Evolutionary conservation across 2,888 invertebrate genomes (phyloP).

Genomic region (Eurois occulta): DNA sequence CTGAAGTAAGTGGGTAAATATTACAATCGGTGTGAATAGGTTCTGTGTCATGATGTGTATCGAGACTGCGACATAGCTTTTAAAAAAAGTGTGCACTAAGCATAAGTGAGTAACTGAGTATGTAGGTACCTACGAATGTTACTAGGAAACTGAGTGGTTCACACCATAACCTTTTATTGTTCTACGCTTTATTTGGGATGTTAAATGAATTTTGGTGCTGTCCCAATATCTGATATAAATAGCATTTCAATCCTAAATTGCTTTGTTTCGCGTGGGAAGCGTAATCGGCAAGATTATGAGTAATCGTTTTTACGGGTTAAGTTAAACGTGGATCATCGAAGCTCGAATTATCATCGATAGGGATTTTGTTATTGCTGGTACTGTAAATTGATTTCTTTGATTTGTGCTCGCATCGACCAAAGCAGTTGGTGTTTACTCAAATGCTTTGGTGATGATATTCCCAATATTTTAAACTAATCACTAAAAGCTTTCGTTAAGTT

Average conservation of each 20-base stretch:
- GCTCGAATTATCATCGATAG: neutral
- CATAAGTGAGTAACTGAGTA: neutral
- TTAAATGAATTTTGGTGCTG: neutral
- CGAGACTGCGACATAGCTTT: constrained; percentile 31
- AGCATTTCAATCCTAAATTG: constrained; percentile 6
- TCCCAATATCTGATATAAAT: neutral
- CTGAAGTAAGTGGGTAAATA: constrained; percentile 51
- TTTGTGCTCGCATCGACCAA: constrained; percentile 13
- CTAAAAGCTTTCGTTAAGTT: neutral
- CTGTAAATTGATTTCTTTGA: constrained; percentile 19
- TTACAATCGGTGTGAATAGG: constrained; percentile 58
- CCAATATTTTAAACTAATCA: constrained; percentile 14
- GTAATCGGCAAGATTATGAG: constrained; percentile 19
- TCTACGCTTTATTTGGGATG: neutral
- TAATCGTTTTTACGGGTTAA: constrained; percentile 1
- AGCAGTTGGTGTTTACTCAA: constrained; percentile 4
- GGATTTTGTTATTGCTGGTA: constrained; percentile 1
- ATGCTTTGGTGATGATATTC: constrained; percentile 8
- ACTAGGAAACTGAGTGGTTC: constrained; percentile 21
- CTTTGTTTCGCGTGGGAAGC: constrained; percentile 12
- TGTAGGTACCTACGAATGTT: neutral
- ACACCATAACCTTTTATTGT: neutral
- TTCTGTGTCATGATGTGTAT: constrained; percentile 39
- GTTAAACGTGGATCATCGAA: neutral
- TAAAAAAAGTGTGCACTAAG: constrained; percentile 47